Percentiles rank a stretch among this genome's conserved stretches.
Evolutionary conservation across 1,140 invertebrate species (phyloP).

Genomic region (Thalassaphorura encarpata): DNA sequence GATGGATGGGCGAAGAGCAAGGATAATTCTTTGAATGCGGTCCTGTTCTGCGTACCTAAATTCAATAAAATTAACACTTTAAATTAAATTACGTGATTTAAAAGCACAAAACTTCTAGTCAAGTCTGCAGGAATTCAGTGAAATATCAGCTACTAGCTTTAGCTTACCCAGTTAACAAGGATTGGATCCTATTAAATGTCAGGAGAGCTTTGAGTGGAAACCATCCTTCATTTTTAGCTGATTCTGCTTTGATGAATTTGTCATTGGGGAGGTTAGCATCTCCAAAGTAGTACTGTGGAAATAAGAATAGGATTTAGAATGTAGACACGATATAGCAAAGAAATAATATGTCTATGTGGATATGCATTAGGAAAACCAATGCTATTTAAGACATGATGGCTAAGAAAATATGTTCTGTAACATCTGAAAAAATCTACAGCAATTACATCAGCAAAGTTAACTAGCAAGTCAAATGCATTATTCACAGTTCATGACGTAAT

Average conservation of each 20-base stretch:
- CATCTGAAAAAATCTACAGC: too few species aligned
- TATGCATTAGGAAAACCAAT: too few species aligned
- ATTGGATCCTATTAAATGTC: conserved; percentile 24
- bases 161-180: conserved; percentile 17
- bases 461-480: too few species aligned
- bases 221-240: conserved; percentile 29
- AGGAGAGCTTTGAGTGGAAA: conserved; percentile 17
- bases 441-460: too few species aligned
- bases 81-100: neutral
- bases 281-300: conserved; percentile 29
- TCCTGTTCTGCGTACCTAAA: conserved; percentile 8
- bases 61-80: neutral
- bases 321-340: too few species aligned
- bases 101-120: neutral
- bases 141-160: neutral
- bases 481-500: too few species aligned
- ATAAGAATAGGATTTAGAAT: too few species aligned
- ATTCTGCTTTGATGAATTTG: conserved; percentile 28
- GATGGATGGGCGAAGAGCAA: conserved; percentile 9
- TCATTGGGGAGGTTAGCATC: conserved; percentile 28
- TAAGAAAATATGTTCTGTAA: too few species aligned
- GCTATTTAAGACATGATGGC: too few species aligned
- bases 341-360: too few species aligned
- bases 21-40: neutral
- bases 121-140: neutral